Evolutionary conservation across 2,797 vertebrate species (phyloP), one percentile per base, ranked within the genome.

Genomic region (Serranus cabrilla): DNA sequence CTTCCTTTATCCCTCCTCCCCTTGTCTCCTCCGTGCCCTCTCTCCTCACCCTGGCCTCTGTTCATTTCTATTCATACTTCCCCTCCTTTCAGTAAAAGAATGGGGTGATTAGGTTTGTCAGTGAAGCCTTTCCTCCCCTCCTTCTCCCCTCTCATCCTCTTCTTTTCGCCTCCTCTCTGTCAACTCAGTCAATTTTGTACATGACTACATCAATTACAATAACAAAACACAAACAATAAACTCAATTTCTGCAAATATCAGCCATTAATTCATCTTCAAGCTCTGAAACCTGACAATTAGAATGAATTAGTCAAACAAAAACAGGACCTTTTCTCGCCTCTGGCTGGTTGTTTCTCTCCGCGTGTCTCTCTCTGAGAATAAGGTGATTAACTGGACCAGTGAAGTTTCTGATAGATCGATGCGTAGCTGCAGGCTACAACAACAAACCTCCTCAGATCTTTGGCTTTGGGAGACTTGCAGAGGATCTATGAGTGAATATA

Each of bases 381-480:
- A 80, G 80, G 84, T 91, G 91, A 93, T 91, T 92, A 92, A 83
- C 85, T 78, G 83, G 85, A 82, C 88, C 85, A 85, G 84, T 82
- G 84, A 86, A 78, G 86, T 80, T 89, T 85, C 85, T 85, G 87
- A 85, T 86, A 60, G 86, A 89, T 90, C 88, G 83, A 90, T 90
- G 80, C 25, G 16, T 83, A 74, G 89, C 92, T 91, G 78, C 81
- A 77, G 89, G 89, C 88, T 60, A 80, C 39, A 88, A 91, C 88
- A 93, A 92, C 89, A 92, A 90, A 80, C 83, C 87, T 86, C 80
- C 82, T 91, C 84, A 92, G 85, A 91, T 92, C 85, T 89, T 75
- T 80, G 83, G 84, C 87, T 90, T 84, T 71, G 71, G 79, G 72
- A 89, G 82, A 69, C 87, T 89, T 81, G 75, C 71, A 51, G 70